Base-by-base conservation (phyloP, 2,113 vertebrate genomes). In the Raja brachyura region DNA sequence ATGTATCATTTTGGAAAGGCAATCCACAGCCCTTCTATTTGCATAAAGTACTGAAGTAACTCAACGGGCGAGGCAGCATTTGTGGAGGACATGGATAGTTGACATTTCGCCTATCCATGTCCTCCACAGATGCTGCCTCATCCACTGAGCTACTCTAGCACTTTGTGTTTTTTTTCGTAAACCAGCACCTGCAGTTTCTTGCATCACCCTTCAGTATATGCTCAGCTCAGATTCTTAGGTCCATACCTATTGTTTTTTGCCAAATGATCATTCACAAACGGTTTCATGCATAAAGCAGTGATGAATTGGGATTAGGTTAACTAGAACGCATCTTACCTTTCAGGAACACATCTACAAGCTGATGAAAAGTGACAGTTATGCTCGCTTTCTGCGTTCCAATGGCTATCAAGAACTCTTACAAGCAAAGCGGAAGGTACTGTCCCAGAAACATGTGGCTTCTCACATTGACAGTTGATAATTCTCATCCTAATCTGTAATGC, bases 331-430 rank as follows among this genome's bases (percentile, higher is more conserved):
- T 61, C 79, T 93, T 75, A 16, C 48, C 56, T 93, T 95, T 56
- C 96, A 99, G 98, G 98, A 98, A 94, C 98, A 99, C 96, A 99
- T 99, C 96, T 99, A 98, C 96, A 98, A 99, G 95, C 96, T 99
- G 95, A 99, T 99, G 98, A 99, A 98, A 96, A 99, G 98, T 95
- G 98, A 99, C 97, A 99, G 98, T 96, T 99, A 99, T 18, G 97
- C 98, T 68, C 98, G 98, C 94, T 99, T 99, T 96, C 97, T 99
- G 95, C 97, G 98, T 94, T 99, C 98, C 0, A 98, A 96, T 63
- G 97, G 97, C 94, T 99, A 99, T 96, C 98, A 99, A 96, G 98
- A 99, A 95, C 96, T 99, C 95, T 94, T 99, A 96, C 95, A 97
- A 95, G 97, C 97, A 31, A 98, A 97, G 95, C 99, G 98, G 97